phyloP scores from a whole-genome alignment of 1,140 invertebrate species.

The Heterodera carotae region DNA sequence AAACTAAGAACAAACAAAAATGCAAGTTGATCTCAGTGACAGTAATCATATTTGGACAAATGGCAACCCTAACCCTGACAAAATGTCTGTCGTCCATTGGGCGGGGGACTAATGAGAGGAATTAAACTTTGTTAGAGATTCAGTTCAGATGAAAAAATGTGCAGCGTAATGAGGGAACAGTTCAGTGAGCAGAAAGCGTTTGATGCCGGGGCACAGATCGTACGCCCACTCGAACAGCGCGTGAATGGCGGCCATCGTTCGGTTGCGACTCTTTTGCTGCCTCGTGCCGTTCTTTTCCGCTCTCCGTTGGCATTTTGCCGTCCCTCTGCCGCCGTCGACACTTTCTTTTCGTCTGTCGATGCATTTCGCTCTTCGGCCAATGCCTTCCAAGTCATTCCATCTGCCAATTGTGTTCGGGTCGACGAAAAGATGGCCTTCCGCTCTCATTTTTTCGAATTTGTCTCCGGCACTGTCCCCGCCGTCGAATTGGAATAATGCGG shows the following conservation, averaged over 20 bases:
- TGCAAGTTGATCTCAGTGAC: no score
- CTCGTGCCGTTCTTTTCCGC: background rate
- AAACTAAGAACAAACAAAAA: no score
- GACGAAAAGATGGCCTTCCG: constrained; percentile 37
- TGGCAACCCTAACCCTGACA: no score
- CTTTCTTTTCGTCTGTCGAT: background rate
- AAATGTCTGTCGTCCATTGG: no score
- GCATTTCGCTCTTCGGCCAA: background rate
- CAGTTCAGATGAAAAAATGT: constrained; percentile 37
- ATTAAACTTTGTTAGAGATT: no score
- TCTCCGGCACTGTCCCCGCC: constrained; percentile 43
- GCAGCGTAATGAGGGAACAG: constrained; percentile 52
- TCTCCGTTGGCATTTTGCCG: constrained; percentile 25
- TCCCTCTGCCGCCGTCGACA: background rate
- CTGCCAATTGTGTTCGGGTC: constrained; percentile 32
- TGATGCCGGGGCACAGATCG: constrained; percentile 28
- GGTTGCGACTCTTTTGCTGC: constrained; percentile 30
- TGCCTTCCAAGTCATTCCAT: background rate
- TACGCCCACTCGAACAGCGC: constrained; percentile 36
- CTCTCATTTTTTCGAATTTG: constrained; percentile 46
- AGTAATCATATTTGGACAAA: no score
- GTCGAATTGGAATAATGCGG: constrained; percentile 48
- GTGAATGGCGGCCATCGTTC: constrained; percentile 34
- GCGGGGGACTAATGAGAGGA: no score
- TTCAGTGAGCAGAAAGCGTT: constrained; percentile 33